These are phyloP conservation scores for Drosophila nannoptera DNA, from an alignment of 1,140 invertebrate genomes.

Conservation along the genomic window DNA sequence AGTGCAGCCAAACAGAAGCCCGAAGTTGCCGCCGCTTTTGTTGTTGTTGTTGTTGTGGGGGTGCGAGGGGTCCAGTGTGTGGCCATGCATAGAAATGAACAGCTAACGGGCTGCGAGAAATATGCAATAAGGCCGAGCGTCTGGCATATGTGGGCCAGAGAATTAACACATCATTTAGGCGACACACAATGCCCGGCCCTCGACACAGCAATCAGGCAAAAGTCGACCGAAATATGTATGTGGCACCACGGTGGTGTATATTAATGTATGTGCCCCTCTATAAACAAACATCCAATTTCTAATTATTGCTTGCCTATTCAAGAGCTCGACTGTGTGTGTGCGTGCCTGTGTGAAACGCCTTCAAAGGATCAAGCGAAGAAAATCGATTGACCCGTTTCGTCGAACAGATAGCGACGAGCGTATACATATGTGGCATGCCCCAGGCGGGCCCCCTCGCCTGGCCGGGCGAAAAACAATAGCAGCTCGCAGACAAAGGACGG, in stretches of 20 bases:
- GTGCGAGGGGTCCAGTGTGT: neutral
- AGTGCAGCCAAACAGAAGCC: constrained; percentile 41
- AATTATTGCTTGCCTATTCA: constrained; percentile 61
- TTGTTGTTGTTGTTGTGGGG: neutral
- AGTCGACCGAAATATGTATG: constrained; percentile 30
- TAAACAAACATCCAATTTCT: constrained; percentile 56
- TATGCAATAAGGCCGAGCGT: constrained; percentile 13
- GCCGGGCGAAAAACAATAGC: constrained; percentile 31
- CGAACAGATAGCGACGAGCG: constrained; percentile 35
- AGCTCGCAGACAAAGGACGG: constrained; percentile 30
- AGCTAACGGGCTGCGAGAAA: constrained; percentile 21
- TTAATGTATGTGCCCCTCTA: neutral
- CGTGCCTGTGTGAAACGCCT: constrained; percentile 41
- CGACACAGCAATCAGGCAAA: constrained; percentile 57
- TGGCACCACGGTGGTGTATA: no score
- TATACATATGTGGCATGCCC: neutral
- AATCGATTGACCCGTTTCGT: constrained; percentile 71
- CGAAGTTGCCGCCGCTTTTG: no score
- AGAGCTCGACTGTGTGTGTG: constrained; percentile 39
- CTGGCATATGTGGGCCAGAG: constrained; percentile 17
- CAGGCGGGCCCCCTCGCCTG: neutral
- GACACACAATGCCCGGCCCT: constrained; percentile 48
- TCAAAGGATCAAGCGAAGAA: constrained; percentile 39
- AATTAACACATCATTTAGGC: constrained; percentile 73
- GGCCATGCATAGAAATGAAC: constrained; percentile 59